phyloP scores from a whole-genome alignment of 35 echinoderm and acorn worm genomes.

The Diadema setosum region DNA sequence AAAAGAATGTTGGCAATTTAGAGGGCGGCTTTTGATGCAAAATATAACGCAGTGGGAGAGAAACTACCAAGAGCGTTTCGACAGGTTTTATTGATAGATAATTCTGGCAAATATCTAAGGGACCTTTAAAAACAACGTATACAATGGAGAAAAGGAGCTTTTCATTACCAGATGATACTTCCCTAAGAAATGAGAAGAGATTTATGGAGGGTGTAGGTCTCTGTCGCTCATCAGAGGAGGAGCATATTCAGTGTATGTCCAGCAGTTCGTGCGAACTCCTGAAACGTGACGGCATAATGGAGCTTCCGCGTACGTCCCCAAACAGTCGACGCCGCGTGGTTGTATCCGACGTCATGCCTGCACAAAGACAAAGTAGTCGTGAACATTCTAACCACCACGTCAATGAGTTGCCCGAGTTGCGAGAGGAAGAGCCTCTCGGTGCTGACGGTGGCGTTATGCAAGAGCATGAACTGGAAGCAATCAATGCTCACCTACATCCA shows the following conservation, averaged over 20 bases:
- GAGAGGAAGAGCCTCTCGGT: neutral
- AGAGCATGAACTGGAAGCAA: neutral
- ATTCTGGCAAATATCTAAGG: no score
- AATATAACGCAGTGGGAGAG: neutral
- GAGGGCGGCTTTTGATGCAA: neutral
- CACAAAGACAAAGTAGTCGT: neutral
- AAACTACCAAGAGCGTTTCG: neutral
- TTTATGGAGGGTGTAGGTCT: no score
- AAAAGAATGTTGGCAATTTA: neutral
- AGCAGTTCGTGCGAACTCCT: neutral
- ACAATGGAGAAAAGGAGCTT: constrained; percentile 8
- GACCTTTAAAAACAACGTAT: no score
- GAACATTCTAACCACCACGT: neutral
- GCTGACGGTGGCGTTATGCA: neutral
- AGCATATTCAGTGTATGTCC: neutral
- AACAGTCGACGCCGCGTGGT: neutral
- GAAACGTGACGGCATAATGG: neutral
- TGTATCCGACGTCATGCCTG: neutral
- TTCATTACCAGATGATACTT: constrained; percentile 6
- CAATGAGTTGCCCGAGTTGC: neutral
- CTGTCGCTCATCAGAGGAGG: neutral
- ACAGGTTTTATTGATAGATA: no score
- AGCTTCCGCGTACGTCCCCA: neutral
- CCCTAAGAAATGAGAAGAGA: no score
- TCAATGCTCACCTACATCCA: neutral